phyloP scores from a whole-genome alignment of 1,140 invertebrate species.

The Conopomorpha cramerella region DNA sequence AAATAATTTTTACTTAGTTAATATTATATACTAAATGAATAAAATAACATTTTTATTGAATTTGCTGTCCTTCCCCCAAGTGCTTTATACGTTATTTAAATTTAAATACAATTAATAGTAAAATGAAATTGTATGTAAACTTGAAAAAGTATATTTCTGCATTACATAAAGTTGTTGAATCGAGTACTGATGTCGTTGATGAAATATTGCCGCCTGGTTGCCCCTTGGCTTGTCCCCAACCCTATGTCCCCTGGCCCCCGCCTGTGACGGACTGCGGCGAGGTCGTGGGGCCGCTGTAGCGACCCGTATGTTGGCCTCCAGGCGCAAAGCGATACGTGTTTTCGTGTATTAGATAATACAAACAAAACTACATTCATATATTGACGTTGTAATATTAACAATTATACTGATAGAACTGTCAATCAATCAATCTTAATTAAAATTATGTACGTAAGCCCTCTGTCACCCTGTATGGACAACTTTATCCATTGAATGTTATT shows the following conservation, averaged over 20 bases:
- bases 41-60: slow-evolving; percentile 62
- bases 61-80: slow-evolving; percentile 63
- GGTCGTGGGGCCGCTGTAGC: no score
- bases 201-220: slow-evolving; percentile 42
- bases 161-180: slow-evolving; percentile 49
- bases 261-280: no score
- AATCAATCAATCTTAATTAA: no score
- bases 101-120: slow-evolving; percentile 54
- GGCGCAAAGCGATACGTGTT: slow-evolving; percentile 20
- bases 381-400: no score
- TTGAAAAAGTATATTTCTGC: slow-evolving; percentile 51
- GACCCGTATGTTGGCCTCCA: slow-evolving; percentile 9
- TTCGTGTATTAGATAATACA: no score
- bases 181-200: slow-evolving; percentile 34
- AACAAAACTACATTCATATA: no score
- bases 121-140: slow-evolving; percentile 54
- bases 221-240: slow-evolving; percentile 9
- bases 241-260: no score
- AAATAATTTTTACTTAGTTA: slow-evolving; percentile 60
- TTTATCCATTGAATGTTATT: no score
- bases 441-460: no score
- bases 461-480: no score
- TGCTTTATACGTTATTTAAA: slow-evolving; percentile 63
- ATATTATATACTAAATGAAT: slow-evolving; percentile 53
- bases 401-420: no score